These are phyloP conservation scores for Acanthochromis polyacanthus DNA, from an alignment of 2,113 vertebrate species.

Conservation along the genomic window DNA sequence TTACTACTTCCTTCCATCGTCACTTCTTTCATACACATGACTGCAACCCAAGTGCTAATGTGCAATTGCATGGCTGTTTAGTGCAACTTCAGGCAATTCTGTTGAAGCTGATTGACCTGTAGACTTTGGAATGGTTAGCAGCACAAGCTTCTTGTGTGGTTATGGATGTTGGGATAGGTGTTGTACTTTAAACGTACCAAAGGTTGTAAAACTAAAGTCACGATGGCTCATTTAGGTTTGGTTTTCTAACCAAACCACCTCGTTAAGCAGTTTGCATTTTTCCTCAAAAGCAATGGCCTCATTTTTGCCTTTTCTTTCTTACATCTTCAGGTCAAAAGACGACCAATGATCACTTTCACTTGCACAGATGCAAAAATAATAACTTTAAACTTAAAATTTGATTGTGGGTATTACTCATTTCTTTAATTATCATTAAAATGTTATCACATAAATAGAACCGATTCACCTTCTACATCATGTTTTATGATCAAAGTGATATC, in stretches of 20 bases:
- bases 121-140: slow-evolving; percentile 53
- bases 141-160: slow-evolving; percentile 6
- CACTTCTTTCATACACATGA: too few species aligned
- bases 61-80: background rate
- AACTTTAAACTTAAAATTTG: background rate
- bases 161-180: slow-evolving; percentile 8
- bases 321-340: background rate
- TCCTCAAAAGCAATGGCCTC: background rate
- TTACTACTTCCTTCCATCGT: too few species aligned
- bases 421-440: background rate
- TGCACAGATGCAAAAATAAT: background rate
- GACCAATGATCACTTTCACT: background rate
- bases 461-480: background rate
- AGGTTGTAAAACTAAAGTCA: slow-evolving; percentile 45
- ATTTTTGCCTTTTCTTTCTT: background rate
- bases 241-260: background rate
- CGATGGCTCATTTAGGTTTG: slow-evolving; percentile 32
- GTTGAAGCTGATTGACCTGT: slow-evolving; percentile 32
- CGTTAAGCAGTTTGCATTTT: background rate
- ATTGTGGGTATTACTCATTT: background rate
- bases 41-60: background rate
- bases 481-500: background rate
- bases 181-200: slow-evolving; percentile 52
- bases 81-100: background rate
- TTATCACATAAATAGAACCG: background rate